These are phyloP conservation scores for Lithophane leautieri DNA, from an alignment of 2,888 invertebrate genomes.

Conservation along the genomic window DNA sequence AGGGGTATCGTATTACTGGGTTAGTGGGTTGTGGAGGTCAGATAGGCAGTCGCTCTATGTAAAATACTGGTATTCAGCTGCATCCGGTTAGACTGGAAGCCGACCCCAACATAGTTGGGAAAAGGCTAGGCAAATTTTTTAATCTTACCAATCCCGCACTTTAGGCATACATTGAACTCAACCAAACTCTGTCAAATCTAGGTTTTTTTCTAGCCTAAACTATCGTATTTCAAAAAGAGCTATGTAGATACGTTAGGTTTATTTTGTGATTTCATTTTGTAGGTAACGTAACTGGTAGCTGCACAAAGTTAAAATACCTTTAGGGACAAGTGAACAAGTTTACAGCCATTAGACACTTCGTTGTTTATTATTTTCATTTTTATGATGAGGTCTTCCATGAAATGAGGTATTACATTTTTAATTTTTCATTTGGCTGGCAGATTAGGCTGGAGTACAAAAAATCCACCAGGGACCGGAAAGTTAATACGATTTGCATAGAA, in stretches of 20 bases:
- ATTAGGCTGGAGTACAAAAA: constrained; percentile 74
- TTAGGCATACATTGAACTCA: neutral
- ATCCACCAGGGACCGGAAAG: constrained; percentile 70
- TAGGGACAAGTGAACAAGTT: constrained; percentile 41
- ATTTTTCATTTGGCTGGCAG: constrained; percentile 77
- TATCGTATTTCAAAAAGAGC: neutral
- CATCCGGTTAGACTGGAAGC: no score
- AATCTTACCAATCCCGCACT: neutral
- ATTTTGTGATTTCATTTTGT: neutral
- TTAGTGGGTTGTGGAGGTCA: no score
- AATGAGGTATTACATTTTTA: constrained; percentile 79
- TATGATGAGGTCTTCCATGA: constrained; percentile 59
- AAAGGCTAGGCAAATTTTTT: no score
- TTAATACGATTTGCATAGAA: constrained; percentile 78
- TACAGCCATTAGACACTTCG: constrained; percentile 37
- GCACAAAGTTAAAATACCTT: neutral
- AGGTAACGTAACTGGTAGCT: neutral
- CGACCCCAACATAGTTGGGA: no score
- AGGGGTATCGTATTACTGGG: no score
- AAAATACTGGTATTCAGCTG: no score
- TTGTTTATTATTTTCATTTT: constrained; percentile 57
- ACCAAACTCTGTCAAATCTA: neutral
- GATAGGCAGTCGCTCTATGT: no score
- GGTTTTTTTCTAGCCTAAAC: neutral
- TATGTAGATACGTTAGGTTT: neutral